A percentile compares a stretch with the other conserved stretches of the same genome.
Conservation (phyloP, 2,888 invertebrate genomes). For the Schizotus pectinicornis region DNA sequence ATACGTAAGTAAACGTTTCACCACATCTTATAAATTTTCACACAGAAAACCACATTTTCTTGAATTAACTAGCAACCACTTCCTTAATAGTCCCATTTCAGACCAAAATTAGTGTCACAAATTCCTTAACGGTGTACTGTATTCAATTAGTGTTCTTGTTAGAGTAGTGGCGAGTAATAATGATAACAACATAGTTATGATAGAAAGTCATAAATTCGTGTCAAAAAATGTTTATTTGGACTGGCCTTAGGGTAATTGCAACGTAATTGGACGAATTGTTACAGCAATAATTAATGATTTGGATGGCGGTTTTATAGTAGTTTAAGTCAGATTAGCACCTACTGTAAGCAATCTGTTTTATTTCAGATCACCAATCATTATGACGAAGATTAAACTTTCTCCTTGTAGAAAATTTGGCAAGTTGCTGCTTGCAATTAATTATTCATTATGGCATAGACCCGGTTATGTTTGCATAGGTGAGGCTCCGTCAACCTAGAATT, state of each 20-base stretch:
- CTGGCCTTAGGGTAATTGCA: neutral
- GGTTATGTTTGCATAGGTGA: no score
- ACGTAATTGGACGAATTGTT: constrained; percentile 4
- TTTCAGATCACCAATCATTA: no score
- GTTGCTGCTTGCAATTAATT: no score
- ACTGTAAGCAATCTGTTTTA: no score
- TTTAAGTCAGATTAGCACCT: no score
- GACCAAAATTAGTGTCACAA: no score
- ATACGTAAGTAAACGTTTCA: constrained; percentile 17
- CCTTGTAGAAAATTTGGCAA: no score
- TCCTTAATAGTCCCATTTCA: no score
- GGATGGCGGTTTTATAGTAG: neutral
- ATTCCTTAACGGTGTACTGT: neutral
- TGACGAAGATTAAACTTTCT: no score
- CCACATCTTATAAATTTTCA: neutral
- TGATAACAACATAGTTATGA: neutral
- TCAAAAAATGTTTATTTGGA: constrained; percentile 8
- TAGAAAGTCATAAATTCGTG: constrained; percentile 12
- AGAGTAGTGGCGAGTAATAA: no score
- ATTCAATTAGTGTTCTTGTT: neutral
- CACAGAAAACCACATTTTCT: neutral
- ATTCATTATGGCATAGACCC: no score
- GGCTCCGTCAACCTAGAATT: no score
- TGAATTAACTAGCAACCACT: neutral
- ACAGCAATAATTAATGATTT: neutral